A percentile compares a stretch with the other conserved stretches of the same genome.
phyloP scores from a whole-genome alignment of 2,888 invertebrate species.

The Pterobdella sp. region DNA sequence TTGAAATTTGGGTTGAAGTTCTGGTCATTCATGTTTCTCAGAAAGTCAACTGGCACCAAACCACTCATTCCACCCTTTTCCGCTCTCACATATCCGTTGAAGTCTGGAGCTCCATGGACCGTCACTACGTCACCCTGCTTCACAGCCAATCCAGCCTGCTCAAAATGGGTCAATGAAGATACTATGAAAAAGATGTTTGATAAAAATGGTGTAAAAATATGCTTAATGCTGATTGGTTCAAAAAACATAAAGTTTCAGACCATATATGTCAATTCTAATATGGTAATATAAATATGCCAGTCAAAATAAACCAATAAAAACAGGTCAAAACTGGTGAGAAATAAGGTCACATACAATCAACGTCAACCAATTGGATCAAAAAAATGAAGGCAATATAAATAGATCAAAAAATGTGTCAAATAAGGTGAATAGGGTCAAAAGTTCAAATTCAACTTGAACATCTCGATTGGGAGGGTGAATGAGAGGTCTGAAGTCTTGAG shows the following conservation, averaged over 20 bases:
- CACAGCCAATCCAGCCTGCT: constrained; percentile 88
- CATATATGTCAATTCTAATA: too few relatives aligned
- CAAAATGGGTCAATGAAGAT: not conserved
- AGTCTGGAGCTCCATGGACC: constrained; percentile 97
- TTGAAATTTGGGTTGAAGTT: not conserved
- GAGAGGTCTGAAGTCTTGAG: constrained; percentile 96
- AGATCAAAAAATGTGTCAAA: not conserved
- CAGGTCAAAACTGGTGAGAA: too few relatives aligned
- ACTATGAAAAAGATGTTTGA: not conserved
- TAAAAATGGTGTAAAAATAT: not conserved
- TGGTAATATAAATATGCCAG: too few relatives aligned
- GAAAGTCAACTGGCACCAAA: constrained; percentile 91
- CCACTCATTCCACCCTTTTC: constrained; percentile 89
- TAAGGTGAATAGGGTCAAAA: constrained; percentile 12
- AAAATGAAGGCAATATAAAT: not conserved
- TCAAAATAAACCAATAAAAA: too few relatives aligned
- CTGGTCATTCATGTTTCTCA: not conserved
- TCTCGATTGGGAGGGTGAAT: constrained; percentile 96
- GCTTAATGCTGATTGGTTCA: too few relatives aligned
- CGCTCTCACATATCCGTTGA: constrained; percentile 97
- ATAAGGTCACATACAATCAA: not conserved
- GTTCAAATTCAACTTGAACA: constrained; percentile 71
- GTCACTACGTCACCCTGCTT: constrained; percentile 90
- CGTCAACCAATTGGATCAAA: not conserved
- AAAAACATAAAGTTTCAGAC: too few relatives aligned